Evolutionary conservation across 2,797 vertebrate genomes (phyloP), one percentile per base, ranked within the genome.

Genomic region (Oryzias sinensis): DNA sequence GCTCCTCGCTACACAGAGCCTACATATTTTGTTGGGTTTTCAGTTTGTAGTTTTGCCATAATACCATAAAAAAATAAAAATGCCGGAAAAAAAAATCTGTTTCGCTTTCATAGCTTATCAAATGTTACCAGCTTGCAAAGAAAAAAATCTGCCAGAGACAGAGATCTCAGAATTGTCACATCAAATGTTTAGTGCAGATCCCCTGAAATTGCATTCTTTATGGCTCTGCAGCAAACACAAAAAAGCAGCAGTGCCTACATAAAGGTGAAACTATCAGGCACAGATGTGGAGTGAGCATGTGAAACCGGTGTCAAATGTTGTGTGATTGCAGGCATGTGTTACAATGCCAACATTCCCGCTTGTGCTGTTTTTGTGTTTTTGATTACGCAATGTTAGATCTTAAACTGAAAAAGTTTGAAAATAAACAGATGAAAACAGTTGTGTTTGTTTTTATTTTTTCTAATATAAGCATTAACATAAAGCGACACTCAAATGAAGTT

Each of bases 401-500:
- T 43, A 24, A 14, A 43, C 2, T 4, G 17, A 1, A 4, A 33
- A 16, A 41, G 16, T 24, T 46, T 37, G 33, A 37, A 37, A 37
- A 37, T 9, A 37, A 37, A 11, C 33, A 37, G 33, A 37, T 3
- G 9, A 37, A 11, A 11, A 11, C 9, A 37, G 33, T 37, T 37
- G 33, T 37, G 33, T 11, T 33, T 22, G 20, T 22, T 22, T 22
- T 33, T 27, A 27, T 37, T 37, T 37, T 37, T 13, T 37, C 11
- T 3, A 37, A 2, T 37, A 8, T 11, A 9, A 37, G 33, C 3
- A 37, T 11, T 37, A 37, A 37, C 33, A 37, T 13, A 37, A 37
- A 37, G 33, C 3, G 11, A 11, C 33, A 37, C 33, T 11, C 56
- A 80, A 77, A 81, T 56, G 43, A 65, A 17, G 53, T 44, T 42